Percentiles rank a stretch among this genome's conserved stretches.
Conservation (phyloP, 2,797 vertebrate genomes). For the Smutsia gigantea region DNA sequence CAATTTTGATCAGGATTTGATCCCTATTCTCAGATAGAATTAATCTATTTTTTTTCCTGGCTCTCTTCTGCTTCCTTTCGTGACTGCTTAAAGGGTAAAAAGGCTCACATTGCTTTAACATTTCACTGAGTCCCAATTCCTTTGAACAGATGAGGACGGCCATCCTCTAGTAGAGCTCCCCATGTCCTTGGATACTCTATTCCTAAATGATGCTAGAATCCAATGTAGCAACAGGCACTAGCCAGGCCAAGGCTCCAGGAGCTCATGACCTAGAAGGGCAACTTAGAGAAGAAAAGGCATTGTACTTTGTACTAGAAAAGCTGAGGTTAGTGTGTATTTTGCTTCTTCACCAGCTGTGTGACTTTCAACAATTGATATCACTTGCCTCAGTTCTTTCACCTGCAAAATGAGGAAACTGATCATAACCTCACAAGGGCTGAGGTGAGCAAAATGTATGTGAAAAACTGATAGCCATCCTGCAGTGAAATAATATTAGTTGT, state of each 20-base stretch:
- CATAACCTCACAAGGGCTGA: not conserved
- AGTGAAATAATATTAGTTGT: not conserved
- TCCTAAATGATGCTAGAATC: not conserved
- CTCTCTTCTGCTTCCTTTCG: not conserved
- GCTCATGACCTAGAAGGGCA: not conserved
- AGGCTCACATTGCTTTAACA: not conserved
- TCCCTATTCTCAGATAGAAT: slow-evolving; percentile 7
- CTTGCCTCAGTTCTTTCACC: not conserved
- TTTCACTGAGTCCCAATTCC: not conserved
- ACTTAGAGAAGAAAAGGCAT: not conserved
- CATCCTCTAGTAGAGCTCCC: not conserved
- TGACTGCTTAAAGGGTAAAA: not conserved
- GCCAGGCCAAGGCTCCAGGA: not conserved
- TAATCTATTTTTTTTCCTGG: not conserved
- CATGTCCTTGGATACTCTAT: not conserved
- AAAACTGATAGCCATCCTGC: not conserved
- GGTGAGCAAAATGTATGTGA: not conserved
- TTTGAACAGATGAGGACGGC: not conserved
- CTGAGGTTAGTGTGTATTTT: not conserved
- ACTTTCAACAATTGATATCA: not conserved
- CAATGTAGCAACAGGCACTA: not conserved
- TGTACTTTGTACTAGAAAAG: not conserved
- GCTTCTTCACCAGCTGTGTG: not conserved
- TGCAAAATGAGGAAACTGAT: not conserved
- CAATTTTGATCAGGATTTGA: not conserved